Conservation (phyloP, 2,888 invertebrate genomes). For the Parascotia fuliginaria region DNA sequence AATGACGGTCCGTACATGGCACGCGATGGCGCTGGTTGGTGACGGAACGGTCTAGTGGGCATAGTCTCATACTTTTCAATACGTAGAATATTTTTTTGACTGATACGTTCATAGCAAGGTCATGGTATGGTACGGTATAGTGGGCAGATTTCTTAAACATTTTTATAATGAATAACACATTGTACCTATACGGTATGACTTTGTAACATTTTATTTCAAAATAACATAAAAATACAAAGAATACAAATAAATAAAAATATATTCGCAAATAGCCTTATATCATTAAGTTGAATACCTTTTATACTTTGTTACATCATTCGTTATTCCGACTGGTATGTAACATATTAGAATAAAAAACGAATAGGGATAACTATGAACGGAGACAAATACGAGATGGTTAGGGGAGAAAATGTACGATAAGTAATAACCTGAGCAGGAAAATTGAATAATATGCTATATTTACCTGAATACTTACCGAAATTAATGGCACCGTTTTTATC, state of each 20-base stretch:
- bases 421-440: slow-evolving; percentile 17
- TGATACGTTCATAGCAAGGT: no score
- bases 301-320: slow-evolving; percentile 9
- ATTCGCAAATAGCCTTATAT: slow-evolving; percentile 11
- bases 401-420: slow-evolving; percentile 1
- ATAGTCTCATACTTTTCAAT: no score
- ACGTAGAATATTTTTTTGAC: no score
- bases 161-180: no score
- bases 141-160: no score
- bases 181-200: no score
- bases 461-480: slow-evolving; percentile 31
- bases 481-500: slow-evolving; percentile 36
- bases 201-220: no score
- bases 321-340: slow-evolving; percentile 3
- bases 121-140: no score
- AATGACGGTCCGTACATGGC: no score
- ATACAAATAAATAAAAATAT: slow-evolving; percentile 34
- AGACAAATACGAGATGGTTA: slow-evolving; percentile 18
- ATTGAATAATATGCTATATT: slow-evolving; percentile 12
- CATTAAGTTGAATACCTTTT: slow-evolving; percentile 13
- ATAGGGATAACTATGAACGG: slow-evolving; percentile 4
- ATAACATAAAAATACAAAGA: no score
- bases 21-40: no score
- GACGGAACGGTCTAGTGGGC: no score
- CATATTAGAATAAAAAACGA: slow-evolving; percentile 10